A percentile compares a stretch with the other conserved stretches of the same genome.
Conservation (phyloP, 2,888 invertebrate genomes). For the Synergus itoensis region DNA sequence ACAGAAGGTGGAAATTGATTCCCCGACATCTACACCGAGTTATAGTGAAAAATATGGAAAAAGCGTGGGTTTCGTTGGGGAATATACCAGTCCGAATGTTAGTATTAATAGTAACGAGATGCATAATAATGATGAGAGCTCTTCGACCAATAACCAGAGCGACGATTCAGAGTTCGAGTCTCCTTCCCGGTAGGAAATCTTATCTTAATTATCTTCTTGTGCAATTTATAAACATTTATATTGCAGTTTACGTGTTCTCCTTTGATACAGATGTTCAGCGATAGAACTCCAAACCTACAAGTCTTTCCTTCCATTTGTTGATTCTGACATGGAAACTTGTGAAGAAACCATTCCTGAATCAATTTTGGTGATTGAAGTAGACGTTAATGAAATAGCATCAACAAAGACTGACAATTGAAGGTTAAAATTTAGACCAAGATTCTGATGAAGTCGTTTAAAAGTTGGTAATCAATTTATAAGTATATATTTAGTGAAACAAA, state of each 20-base stretch:
- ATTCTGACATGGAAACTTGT: background rate
- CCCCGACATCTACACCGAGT: background rate
- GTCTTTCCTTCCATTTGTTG: background rate
- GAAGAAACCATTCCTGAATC: conserved; percentile 54
- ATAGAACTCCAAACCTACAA: background rate
- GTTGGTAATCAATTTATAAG: background rate
- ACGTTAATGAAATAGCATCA: conserved; percentile 61
- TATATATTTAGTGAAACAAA: too few species aligned
- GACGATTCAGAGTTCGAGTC: background rate
- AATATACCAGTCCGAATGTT: background rate
- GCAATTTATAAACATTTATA: background rate
- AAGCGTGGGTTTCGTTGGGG: background rate
- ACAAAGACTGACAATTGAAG: background rate
- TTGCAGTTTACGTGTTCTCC: background rate
- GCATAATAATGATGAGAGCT: background rate
- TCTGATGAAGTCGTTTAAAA: background rate
- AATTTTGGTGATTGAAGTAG: conserved; percentile 67
- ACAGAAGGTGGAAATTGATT: background rate
- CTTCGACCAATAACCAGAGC: background rate
- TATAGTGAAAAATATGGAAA: background rate
- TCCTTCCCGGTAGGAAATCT: background rate
- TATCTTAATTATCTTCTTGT: background rate
- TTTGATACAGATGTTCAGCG: background rate
- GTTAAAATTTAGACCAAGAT: background rate
- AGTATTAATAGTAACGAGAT: background rate